A percentile compares a stretch with the other conserved stretches of the same genome.
These are phyloP conservation scores for Hoplias malabaricus DNA, from an alignment of 2,113 vertebrate species.

Conservation along the genomic window DNA sequence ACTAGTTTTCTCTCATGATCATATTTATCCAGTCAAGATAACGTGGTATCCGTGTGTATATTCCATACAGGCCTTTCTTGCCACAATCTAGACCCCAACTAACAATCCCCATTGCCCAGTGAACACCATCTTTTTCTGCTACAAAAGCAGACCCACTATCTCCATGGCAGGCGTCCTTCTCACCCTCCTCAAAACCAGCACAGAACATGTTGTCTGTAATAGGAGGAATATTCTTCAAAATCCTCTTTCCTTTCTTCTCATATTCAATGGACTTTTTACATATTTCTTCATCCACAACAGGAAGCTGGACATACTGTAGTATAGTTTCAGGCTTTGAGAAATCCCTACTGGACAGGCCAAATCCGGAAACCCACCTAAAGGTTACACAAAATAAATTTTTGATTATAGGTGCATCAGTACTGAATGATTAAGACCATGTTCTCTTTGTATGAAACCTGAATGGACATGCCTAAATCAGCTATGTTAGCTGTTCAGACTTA, in stretches of 20 bases:
- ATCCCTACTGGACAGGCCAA: too few relatives aligned
- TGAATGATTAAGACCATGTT: too few relatives aligned
- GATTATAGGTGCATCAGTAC: too few relatives aligned
- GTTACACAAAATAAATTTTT: background rate
- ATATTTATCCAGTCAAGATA: constrained; percentile 61
- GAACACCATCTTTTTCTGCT: background rate
- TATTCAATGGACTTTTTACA: accelerated
- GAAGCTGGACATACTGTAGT: constrained; percentile 53
- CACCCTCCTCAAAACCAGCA: constrained; percentile 54
- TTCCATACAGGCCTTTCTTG: background rate
- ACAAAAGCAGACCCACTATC: constrained; percentile 59
- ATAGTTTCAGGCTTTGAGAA: too few relatives aligned
- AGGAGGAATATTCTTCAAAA: accelerated
- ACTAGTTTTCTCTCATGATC: constrained; percentile 12
- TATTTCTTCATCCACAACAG: constrained; percentile 48
- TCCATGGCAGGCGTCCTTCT: constrained; percentile 57
- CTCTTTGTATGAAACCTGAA: too few relatives aligned
- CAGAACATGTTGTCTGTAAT: constrained; percentile 70
- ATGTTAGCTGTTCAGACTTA: too few relatives aligned
- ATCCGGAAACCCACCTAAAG: constrained; percentile 64
- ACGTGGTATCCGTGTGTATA: constrained; percentile 58
- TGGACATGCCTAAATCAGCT: too few relatives aligned
- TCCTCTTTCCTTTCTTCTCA: accelerated
- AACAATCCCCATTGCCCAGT: constrained; percentile 63
- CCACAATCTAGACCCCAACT: constrained; percentile 64